These are phyloP conservation scores for Lottia scabra DNA, from an alignment of 2,888 invertebrate species.

Conservation along the genomic window DNA sequence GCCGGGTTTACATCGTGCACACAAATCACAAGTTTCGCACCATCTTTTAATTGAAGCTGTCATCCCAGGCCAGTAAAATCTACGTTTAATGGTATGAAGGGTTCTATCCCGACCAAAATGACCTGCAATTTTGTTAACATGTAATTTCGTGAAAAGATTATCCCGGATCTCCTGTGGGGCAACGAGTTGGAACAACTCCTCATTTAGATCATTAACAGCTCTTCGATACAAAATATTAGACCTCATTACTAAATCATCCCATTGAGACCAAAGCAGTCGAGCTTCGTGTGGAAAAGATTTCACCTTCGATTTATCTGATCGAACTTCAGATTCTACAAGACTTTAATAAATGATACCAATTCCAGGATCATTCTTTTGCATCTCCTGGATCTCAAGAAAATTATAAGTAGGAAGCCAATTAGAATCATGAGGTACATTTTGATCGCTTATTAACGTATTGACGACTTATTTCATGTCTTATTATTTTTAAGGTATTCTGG, in stretches of 20 bases:
- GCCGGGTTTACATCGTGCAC: background rate
- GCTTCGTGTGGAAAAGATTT: background rate
- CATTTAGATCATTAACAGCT: background rate
- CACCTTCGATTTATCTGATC: background rate
- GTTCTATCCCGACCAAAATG: constrained; percentile 18
- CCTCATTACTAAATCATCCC: background rate
- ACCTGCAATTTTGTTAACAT: constrained; percentile 3
- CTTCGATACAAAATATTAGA: background rate
- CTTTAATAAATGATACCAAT: background rate
- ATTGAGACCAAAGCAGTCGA: background rate
- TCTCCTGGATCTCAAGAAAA: background rate
- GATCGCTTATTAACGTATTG: background rate
- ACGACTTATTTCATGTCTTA: too few relatives aligned
- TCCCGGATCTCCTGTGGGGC: constrained; percentile 2
- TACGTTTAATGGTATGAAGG: constrained; percentile 7
- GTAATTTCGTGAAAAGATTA: background rate
- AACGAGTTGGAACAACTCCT: background rate
- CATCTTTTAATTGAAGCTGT: background rate
- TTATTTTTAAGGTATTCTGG: too few relatives aligned
- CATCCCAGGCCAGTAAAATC: constrained; percentile 19
- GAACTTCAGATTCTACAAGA: background rate
- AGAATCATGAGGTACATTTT: background rate
- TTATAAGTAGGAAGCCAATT: background rate
- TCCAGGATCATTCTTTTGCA: background rate
- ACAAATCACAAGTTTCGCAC: constrained; percentile 11